Conservation (phyloP, 35 echinoderm and acorn worm genomes). For the Hemicentrotus pulcherrimus region DNA sequence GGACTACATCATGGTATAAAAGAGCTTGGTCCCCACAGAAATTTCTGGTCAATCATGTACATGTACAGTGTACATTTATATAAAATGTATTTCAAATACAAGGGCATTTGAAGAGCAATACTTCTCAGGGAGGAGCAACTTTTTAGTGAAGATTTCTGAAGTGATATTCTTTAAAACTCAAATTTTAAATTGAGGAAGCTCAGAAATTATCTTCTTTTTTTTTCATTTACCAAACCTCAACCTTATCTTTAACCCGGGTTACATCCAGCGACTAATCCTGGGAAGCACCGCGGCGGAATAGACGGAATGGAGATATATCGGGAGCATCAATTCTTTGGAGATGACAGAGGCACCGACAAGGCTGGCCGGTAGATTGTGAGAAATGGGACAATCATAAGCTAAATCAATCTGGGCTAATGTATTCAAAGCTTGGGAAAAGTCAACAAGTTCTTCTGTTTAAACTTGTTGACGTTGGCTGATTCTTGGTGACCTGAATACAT, state of each 20-base stretch:
- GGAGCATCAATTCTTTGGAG: background rate
- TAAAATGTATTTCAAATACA: too few species aligned
- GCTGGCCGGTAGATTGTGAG: background rate
- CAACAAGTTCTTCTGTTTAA: background rate
- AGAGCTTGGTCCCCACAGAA: too few species aligned
- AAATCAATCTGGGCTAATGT: slow-evolving; percentile 5
- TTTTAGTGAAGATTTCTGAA: too few species aligned
- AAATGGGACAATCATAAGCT: slow-evolving; percentile 3
- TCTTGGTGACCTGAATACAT: background rate
- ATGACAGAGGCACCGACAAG: slow-evolving; percentile 15
- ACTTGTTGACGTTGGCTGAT: background rate
- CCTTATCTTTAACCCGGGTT: background rate
- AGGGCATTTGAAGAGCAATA: too few species aligned
- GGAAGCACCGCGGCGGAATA: background rate
- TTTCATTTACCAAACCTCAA: too few species aligned
- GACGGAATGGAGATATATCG: background rate
- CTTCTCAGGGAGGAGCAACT: too few species aligned
- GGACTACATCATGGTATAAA: too few species aligned
- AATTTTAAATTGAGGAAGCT: too few species aligned
- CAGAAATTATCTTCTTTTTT: too few species aligned
- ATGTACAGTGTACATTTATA: too few species aligned
- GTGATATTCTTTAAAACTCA: too few species aligned
- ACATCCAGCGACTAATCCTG: slow-evolving; percentile 1
- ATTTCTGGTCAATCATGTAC: too few species aligned
- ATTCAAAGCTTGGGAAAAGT: background rate